Conservation (phyloP, 2,888 invertebrate species). For the Maniola hyperantus region DNA sequence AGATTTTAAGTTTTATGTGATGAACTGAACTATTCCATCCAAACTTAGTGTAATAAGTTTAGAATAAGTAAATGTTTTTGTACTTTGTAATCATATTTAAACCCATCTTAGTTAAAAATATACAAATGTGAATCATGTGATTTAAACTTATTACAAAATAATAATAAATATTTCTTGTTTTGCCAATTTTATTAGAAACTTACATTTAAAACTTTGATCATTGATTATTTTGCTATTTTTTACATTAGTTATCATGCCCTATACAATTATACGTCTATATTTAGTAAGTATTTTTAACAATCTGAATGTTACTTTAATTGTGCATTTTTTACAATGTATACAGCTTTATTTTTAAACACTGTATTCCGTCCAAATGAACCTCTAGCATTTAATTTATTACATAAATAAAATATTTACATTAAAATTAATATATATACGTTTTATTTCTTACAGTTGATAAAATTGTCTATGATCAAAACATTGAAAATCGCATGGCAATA, state of each 20-base stretch:
- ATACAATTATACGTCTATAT: too few species aligned
- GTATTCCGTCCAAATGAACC: slow-evolving; percentile 42
- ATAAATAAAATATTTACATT: neutral
- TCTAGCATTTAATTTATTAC: slow-evolving; percentile 10
- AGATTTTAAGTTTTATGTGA: neutral
- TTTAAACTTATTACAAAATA: neutral
- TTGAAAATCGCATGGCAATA: slow-evolving; percentile 62
- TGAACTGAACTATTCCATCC: slow-evolving; percentile 10
- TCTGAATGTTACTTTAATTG: neutral
- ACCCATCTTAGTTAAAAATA: neutral
- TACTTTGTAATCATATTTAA: neutral
- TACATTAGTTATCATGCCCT: too few species aligned
- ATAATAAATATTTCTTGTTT: neutral
- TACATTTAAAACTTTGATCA: too few species aligned
- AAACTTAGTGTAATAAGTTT: neutral
- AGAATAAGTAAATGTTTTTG: slow-evolving; percentile 1
- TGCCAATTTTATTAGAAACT: too few species aligned
- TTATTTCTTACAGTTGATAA: slow-evolving; percentile 37
- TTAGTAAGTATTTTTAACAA: too few species aligned
- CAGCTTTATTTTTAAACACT: slow-evolving; percentile 17
- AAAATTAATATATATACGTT: neutral
- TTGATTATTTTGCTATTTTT: neutral
- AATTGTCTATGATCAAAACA: slow-evolving; percentile 58
- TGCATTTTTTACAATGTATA: slow-evolving; percentile 11
- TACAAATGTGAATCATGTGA: too few species aligned